phyloP scores from a whole-genome alignment of 2,888 invertebrate genomes.

The Bellardia bayeri region DNA sequence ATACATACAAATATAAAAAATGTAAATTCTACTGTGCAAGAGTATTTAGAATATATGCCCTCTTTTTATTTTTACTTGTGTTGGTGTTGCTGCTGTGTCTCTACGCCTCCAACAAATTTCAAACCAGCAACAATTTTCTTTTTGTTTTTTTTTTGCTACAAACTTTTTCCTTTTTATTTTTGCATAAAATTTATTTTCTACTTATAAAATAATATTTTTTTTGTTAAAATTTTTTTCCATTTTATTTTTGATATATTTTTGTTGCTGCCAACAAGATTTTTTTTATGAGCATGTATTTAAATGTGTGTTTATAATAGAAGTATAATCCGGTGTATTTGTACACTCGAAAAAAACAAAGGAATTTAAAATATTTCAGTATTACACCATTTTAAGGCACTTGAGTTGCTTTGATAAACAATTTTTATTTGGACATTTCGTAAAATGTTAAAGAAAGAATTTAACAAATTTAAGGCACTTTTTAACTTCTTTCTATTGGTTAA shows the following conservation, averaged over 20 bases:
- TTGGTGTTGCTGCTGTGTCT: slow-evolving; percentile 10
- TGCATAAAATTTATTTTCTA: slow-evolving; percentile 64
- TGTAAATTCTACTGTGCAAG: neutral
- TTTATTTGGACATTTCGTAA: no score
- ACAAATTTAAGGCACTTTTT: neutral
- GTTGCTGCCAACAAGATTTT: slow-evolving; percentile 50
- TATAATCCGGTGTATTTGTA: slow-evolving; percentile 46
- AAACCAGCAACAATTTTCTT: slow-evolving; percentile 43
- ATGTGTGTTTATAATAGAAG: slow-evolving; percentile 42
- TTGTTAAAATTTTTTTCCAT: slow-evolving; percentile 26
- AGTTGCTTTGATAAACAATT: no score
- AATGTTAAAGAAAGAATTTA: no score
- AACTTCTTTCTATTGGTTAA: neutral
- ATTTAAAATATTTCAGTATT: neutral
- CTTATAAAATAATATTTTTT: slow-evolving; percentile 56
- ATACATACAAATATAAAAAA: neutral
- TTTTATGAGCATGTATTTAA: slow-evolving; percentile 40
- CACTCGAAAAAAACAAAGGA: slow-evolving; percentile 13
- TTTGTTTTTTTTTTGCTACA: slow-evolving; percentile 29
- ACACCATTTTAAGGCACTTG: no score
- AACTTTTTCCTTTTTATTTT: slow-evolving; percentile 59
- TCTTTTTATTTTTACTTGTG: slow-evolving; percentile 29
- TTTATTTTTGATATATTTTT: slow-evolving; percentile 20
- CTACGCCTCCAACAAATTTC: slow-evolving; percentile 45
- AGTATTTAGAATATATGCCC: slow-evolving; percentile 53